phyloP scores from a whole-genome alignment of 2,113 vertebrate genomes.

The Vicugna pacos region DNA sequence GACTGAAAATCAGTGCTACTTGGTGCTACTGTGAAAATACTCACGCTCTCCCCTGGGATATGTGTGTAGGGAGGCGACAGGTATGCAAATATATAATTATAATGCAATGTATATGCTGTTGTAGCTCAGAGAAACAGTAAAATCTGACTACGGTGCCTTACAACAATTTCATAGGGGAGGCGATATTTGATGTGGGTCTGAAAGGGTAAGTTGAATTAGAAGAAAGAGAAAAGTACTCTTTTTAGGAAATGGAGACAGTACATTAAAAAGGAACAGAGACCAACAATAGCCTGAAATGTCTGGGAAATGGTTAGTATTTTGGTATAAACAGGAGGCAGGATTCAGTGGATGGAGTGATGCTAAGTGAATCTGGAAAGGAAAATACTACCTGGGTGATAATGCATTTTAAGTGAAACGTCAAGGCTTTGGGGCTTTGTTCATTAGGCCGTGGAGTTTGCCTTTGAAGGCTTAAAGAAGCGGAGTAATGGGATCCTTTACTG shows the following conservation, averaged over 20 bases:
- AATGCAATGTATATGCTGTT: neutral
- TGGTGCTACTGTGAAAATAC: constrained; percentile 10
- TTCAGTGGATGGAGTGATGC: neutral
- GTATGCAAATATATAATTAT: neutral
- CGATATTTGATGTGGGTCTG: neutral
- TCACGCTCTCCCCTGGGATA: neutral
- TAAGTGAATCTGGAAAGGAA: neutral
- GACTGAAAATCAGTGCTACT: constrained; percentile 1
- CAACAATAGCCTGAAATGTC: neutral
- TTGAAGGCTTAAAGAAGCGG: neutral
- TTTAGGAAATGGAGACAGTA: neutral
- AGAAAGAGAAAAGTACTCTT: neutral
- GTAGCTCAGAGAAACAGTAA: neutral
- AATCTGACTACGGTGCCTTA: neutral
- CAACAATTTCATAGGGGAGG: neutral
- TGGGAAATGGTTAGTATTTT: neutral
- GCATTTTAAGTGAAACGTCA: neutral
- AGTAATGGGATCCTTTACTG: neutral
- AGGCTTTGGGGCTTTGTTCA: neutral
- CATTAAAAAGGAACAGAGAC: neutral
- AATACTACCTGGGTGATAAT: neutral
- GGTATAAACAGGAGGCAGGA: neutral
- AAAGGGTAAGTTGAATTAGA: neutral
- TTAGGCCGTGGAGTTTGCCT: neutral
- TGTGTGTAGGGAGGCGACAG: neutral